Evolutionary conservation across 2,797 vertebrate species (phyloP).

Genomic region (Heliangelus exortis): DNA sequence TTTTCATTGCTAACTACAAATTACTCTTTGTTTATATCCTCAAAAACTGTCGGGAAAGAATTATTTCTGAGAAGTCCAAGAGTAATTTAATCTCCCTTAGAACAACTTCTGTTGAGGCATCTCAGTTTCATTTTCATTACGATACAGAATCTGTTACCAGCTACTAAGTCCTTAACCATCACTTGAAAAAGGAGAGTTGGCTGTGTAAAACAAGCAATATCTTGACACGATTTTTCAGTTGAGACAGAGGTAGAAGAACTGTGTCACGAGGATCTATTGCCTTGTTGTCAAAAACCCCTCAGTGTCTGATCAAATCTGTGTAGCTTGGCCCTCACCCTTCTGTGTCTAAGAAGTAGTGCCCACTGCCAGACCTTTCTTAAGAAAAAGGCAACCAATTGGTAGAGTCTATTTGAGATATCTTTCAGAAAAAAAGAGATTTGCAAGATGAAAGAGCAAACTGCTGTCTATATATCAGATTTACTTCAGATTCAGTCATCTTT

Average conservation of each 20-base stretch:
- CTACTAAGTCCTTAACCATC: neutral
- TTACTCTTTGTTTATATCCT: neutral
- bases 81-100: neutral
- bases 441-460: neutral
- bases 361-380: neutral
- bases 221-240: neutral
- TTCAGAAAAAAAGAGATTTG: neutral
- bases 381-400: neutral
- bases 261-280: neutral
- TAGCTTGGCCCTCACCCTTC: neutral
- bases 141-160: neutral
- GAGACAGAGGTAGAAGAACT: neutral
- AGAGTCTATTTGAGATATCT: neutral
- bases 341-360: neutral
- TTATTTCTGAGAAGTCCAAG: neutral
- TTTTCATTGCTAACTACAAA: neutral
- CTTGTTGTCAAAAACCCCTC: neutral
- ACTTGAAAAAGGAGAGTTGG: neutral
- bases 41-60: neutral
- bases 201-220: neutral
- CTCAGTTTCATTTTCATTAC: neutral
- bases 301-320: neutral
- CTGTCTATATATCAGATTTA: neutral
- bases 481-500: neutral
- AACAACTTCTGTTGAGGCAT: neutral